Evolutionary conservation across 2,888 invertebrate genomes (phyloP), one percentile per base, ranked within the genome.

Genomic region (Pollenia amentaria): DNA sequence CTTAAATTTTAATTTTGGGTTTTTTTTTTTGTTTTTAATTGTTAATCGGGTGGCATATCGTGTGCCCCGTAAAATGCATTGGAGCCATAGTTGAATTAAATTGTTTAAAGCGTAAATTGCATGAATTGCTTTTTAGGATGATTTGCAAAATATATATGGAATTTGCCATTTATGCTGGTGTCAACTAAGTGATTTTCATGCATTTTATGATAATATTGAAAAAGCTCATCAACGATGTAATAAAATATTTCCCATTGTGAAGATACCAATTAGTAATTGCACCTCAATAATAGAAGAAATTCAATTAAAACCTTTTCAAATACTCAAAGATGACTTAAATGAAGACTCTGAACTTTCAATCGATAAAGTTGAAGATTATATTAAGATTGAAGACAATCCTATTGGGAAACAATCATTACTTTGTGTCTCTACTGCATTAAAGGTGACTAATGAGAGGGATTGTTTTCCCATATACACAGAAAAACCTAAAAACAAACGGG

Each of bases 91-190:
- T 29, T 29, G 0, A 29, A 29, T 29, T 29, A 3, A 2, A 29
- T 29, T 29, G 3, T 29, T 2, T 29, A 3, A 29, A 29, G 29
- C 42, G n/a, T 6, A 12, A 64, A 18, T 14, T 38, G 3, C 42
- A 53, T 51, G 6, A 16, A 46, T 12, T 57, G 57, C n/a, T 48
- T 67, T 81, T 2, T 18, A 80, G 80, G 72, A 73, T 18, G 29
- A 64, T 7, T 18, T 29, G 55, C 11, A 64, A 18, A n/a, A 44
- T 29, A 18, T 38, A 11, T 53, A 53, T 2, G 80, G 80, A 55
- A 65, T 91, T 14, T 92, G 92, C 70, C 69, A 57, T 4, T 70
- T 88, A 0, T 92, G 92, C 77, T 92, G 92, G 92, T 75, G 89
- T 6, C 88, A 84, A 42, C 84, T 92, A 4, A 87, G 86, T 29